Evolutionary conservation across 2,113 vertebrate genomes (phyloP).

Genomic region (Dunckerocampus dactyliophorus): DNA sequence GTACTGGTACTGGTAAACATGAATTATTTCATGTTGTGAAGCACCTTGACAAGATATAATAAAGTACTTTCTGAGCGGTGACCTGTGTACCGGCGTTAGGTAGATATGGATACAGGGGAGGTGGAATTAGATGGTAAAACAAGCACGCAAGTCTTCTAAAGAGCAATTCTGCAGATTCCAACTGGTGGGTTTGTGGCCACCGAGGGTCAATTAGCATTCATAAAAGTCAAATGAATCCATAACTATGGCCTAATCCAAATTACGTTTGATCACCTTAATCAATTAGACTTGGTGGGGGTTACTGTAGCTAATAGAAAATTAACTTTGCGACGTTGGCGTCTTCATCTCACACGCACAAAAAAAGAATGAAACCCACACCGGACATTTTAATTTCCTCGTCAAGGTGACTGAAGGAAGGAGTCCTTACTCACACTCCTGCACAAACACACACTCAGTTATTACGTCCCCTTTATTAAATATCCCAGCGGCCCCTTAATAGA

Average conservation of each 20-base stretch:
- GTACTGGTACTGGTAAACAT: too few species aligned
- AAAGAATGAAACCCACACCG: conserved; percentile 46
- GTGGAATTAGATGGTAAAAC: too few species aligned
- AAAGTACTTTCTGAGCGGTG: too few species aligned
- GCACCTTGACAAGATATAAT: too few species aligned
- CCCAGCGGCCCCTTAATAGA: conserved; percentile 61
- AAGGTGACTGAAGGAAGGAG: conserved; percentile 61
- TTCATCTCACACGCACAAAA: conserved; percentile 26
- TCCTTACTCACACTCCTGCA: background rate
- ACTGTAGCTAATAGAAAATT: conserved; percentile 71
- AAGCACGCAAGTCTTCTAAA: too few species aligned
- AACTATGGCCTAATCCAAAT: conserved; percentile 70
- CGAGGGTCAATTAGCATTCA: conserved; percentile 70
- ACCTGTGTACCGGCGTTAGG: too few species aligned
- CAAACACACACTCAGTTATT: conserved; percentile 43
- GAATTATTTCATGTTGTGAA: too few species aligned
- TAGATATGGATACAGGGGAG: too few species aligned
- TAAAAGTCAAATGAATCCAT: conserved; percentile 72
- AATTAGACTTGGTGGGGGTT: conserved; percentile 71
- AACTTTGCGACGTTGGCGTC: conserved; percentile 52
- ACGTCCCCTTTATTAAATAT: conserved; percentile 68
- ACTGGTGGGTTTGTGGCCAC: conserved; percentile 9
- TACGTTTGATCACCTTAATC: conserved; percentile 73
- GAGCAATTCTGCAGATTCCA: too few species aligned
- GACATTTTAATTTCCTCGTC: conserved; percentile 70